phyloP scores from a whole-genome alignment of 2,797 vertebrate species.

The Hybognathus amarus region DNA sequence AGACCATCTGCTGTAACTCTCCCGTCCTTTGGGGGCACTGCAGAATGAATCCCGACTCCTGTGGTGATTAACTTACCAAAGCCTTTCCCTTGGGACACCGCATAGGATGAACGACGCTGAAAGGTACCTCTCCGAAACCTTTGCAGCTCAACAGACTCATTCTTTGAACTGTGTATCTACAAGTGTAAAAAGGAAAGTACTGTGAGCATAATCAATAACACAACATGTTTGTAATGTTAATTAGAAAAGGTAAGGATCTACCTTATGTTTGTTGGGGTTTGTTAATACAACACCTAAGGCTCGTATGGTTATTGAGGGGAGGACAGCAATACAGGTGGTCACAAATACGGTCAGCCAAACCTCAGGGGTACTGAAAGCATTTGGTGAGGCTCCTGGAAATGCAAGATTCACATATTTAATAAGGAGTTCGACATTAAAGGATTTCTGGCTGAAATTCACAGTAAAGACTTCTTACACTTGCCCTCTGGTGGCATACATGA shows the following conservation, averaged over 20 bases:
- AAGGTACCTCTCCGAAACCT: conserved; percentile 60
- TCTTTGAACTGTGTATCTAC: conserved; percentile 72
- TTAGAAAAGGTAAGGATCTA: conserved; percentile 48
- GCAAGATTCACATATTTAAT: background rate
- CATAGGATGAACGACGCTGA: conserved; percentile 81
- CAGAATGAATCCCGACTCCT: conserved; percentile 47
- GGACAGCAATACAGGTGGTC: conserved; percentile 74
- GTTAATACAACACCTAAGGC: conserved; percentile 63
- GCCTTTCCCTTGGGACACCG: conserved; percentile 83
- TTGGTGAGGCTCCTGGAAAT: conserved; percentile 75
- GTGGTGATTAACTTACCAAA: conserved; percentile 78
- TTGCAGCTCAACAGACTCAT: conserved; percentile 67
- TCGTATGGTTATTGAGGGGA: conserved; percentile 76
- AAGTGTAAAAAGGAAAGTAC: background rate
- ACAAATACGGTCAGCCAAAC: conserved; percentile 85
- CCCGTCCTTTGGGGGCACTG: conserved; percentile 41
- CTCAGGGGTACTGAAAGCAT: conserved; percentile 76
- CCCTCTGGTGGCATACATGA: background rate
- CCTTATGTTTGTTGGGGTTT: conserved; percentile 71
- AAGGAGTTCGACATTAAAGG: background rate
- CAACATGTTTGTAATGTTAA: background rate
- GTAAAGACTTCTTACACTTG: background rate
- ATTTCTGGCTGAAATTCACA: background rate
- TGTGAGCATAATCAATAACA: background rate
- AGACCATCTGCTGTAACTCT: conserved; percentile 45